Percentiles rank a stretch among this genome's conserved stretches.
Evolutionary conservation across 2,797 vertebrate species (phyloP).

Genomic region (Parauchenoglanis ngamensis): DNA sequence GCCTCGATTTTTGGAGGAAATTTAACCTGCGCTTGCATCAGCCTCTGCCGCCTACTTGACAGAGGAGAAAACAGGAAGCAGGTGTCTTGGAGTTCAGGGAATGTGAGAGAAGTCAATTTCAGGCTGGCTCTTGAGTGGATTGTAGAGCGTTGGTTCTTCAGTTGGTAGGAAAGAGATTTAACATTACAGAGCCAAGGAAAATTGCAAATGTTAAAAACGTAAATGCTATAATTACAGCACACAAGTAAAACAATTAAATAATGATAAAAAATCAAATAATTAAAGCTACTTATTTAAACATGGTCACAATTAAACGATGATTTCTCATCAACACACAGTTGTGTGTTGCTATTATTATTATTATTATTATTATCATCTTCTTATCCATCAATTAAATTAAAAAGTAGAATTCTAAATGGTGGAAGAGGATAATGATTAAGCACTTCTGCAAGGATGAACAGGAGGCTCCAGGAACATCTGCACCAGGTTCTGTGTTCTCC

Average conservation of each 20-base stretch:
- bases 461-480: neutral
- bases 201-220: neutral
- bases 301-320: too few species aligned
- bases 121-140: neutral
- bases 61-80: neutral
- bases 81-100: neutral
- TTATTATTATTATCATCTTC: neutral
- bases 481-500: neutral
- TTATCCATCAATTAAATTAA: neutral
- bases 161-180: neutral
- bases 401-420: neutral
- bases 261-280: too few species aligned
- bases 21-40: neutral
- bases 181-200: neutral
- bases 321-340: too few species aligned
- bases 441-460: neutral
- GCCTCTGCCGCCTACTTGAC: neutral
- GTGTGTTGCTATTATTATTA: neutral
- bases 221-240: too few species aligned
- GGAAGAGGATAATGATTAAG: neutral
- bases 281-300: too few species aligned
- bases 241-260: too few species aligned
- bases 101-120: neutral
- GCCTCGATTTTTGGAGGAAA: neutral
- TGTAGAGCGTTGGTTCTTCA: neutral